Conservation (phyloP, 2,888 invertebrate species). For the Dryobota labecula region DNA sequence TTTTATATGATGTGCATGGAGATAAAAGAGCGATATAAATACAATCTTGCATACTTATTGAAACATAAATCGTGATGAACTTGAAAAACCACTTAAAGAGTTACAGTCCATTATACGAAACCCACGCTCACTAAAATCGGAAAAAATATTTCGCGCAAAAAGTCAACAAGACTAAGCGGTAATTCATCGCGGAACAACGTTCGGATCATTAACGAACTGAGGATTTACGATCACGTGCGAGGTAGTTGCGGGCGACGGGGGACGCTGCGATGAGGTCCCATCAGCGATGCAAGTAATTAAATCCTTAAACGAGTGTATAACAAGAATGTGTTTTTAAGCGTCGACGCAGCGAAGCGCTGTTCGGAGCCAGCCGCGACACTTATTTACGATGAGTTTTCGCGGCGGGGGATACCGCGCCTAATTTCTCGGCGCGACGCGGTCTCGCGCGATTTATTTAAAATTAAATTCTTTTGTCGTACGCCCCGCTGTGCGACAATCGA, state of each 20-base stretch:
- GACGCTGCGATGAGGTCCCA: constrained; percentile 69
- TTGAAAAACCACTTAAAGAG: constrained; percentile 86
- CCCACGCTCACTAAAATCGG: constrained; percentile 83
- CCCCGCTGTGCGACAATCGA: constrained; percentile 88
- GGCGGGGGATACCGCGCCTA: constrained; percentile 88
- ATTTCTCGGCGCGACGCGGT: constrained; percentile 88
- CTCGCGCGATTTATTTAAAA: constrained; percentile 89
- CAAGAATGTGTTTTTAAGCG: constrained; percentile 86
- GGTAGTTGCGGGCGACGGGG: constrained; percentile 68
- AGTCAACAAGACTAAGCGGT: constrained; percentile 85
- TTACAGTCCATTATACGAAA: constrained; percentile 82
- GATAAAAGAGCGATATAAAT: constrained; percentile 77
- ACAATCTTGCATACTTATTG: constrained; percentile 82
- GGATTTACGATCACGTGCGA: constrained; percentile 88
- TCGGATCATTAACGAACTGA: constrained; percentile 86
- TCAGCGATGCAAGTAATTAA: constrained; percentile 88
- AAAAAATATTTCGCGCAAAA: constrained; percentile 83
- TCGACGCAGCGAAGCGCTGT: constrained; percentile 76
- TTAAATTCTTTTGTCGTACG: constrained; percentile 86
- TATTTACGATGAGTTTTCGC: constrained; percentile 90
- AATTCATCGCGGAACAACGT: constrained; percentile 85
- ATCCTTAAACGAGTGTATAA: constrained; percentile 89
- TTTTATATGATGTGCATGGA: constrained; percentile 76
- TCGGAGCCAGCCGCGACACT: constrained; percentile 81
- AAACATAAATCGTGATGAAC: constrained; percentile 85